These are phyloP conservation scores for Lordiphosa mommai DNA, from an alignment of 1,140 invertebrate genomes.

Conservation along the genomic window DNA sequence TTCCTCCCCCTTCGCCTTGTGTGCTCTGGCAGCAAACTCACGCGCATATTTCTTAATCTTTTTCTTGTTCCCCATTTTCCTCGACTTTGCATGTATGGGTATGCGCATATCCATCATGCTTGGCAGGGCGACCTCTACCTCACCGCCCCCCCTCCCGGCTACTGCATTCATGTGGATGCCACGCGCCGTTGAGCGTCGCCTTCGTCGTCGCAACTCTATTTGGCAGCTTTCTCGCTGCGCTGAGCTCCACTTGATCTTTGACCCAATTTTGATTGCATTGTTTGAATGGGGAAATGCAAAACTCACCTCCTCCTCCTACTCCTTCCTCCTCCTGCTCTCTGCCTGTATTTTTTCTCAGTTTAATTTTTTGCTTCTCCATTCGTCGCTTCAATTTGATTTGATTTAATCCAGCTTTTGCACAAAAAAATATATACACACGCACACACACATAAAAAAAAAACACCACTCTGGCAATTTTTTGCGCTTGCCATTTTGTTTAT, in stretches of 20 bases:
- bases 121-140: slow-evolving; percentile 57
- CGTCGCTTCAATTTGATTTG: slow-evolving; percentile 58
- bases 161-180: slow-evolving; percentile 54
- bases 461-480: slow-evolving; percentile 39
- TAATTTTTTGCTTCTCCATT: slow-evolving; percentile 61
- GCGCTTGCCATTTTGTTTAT: slow-evolving; percentile 37
- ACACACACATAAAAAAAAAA: slow-evolving; percentile 12
- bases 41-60: slow-evolving; percentile 71
- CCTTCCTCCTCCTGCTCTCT: slow-evolving; percentile 12
- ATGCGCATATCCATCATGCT: slow-evolving; percentile 69
- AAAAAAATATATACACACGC: slow-evolving; percentile 12
- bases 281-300: slow-evolving; percentile 58
- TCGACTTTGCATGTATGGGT: slow-evolving; percentile 12
- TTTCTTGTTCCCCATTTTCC: slow-evolving; percentile 43
- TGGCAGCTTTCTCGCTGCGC: slow-evolving; percentile 49
- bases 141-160: slow-evolving; percentile 12
- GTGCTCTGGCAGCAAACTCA: slow-evolving; percentile 3
- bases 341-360: slow-evolving; percentile 32
- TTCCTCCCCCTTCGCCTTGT: neutral
- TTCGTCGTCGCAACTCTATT: slow-evolving; percentile 58
- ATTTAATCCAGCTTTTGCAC: slow-evolving; percentile 37
- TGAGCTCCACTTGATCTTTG: slow-evolving; percentile 78
- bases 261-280: slow-evolving; percentile 76
- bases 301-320: too few relatives aligned
- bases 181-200: slow-evolving; percentile 66